These are phyloP conservation scores for Onthophagus taurus DNA, from an alignment of 1,140 invertebrate genomes.

Conservation along the genomic window DNA sequence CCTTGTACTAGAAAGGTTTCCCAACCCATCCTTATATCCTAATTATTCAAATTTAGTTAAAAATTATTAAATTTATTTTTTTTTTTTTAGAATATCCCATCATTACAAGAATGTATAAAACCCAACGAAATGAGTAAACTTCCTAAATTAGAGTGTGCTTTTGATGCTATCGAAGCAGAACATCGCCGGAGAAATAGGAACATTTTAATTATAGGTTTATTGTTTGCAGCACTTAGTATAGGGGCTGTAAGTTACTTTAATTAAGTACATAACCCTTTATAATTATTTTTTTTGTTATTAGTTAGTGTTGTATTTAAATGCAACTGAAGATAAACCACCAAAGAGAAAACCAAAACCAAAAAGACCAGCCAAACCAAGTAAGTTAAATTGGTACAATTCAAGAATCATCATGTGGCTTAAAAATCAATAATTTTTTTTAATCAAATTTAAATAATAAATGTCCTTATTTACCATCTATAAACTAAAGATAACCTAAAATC, in stretches of 20 bases:
- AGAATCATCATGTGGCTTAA: too few relatives aligned
- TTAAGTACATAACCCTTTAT: too few relatives aligned
- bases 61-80: too few relatives aligned
- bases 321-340: not conserved
- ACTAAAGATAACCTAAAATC: too few relatives aligned
- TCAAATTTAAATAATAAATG: too few relatives aligned
- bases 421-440: too few relatives aligned
- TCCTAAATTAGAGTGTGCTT: slow-evolving; percentile 23
- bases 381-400: too few relatives aligned
- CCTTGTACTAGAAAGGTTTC: slow-evolving; percentile 9
- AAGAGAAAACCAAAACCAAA: too few relatives aligned
- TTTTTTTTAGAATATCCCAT: slow-evolving; percentile 22
- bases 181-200: slow-evolving; percentile 18
- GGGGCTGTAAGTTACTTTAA: slow-evolving; percentile 24
- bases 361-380: too few relatives aligned
- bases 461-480: too few relatives aligned
- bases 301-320: too few relatives aligned
- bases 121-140: slow-evolving; percentile 26
- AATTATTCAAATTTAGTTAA: not conserved
- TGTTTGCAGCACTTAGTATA: slow-evolving; percentile 22
- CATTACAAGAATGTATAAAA: slow-evolving; percentile 23
- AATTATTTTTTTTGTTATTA: not conserved
- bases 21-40: not conserved
- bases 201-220: slow-evolving; percentile 21
- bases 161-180: slow-evolving; percentile 19